Conservation (phyloP, 1,140 invertebrate species). For the Lordiphosa clarofinis region DNA sequence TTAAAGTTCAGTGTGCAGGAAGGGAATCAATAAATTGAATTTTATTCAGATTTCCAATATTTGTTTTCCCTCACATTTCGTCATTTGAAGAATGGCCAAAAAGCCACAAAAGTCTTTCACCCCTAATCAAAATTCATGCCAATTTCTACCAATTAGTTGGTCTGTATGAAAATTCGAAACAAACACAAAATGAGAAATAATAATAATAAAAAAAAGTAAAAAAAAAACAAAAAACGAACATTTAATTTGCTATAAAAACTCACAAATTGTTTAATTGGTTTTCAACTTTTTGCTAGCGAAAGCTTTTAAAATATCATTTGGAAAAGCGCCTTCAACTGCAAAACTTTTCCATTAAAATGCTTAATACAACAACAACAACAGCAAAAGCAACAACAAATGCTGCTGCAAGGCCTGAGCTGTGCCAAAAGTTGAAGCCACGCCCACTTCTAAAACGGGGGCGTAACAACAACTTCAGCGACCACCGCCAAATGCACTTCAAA, state of each 20-base stretch:
- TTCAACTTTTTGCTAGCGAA: slow-evolving; percentile 41
- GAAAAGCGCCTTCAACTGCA: slow-evolving; percentile 69
- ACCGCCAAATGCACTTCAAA: slow-evolving; percentile 73
- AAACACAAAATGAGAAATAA: slow-evolving; percentile 13
- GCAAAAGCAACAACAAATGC: slow-evolving; percentile 8
- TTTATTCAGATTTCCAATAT: no score
- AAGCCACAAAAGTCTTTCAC: no score
- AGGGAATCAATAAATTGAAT: no score
- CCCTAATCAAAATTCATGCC: no score
- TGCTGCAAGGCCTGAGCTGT: slow-evolving; percentile 13
- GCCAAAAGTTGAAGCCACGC: slow-evolving; percentile 55
- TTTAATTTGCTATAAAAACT: slow-evolving; percentile 31
- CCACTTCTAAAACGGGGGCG: slow-evolving; percentile 56
- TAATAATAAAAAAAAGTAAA: no score
- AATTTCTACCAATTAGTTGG: not conserved
- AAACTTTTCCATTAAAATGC: slow-evolving; percentile 77
- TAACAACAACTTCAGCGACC: slow-evolving; percentile 40
- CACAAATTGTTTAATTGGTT: slow-evolving; percentile 52
- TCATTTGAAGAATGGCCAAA: no score
- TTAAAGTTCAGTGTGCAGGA: no score
- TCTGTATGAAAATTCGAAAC: not conserved
- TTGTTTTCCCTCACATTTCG: no score
- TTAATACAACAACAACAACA: slow-evolving; percentile 41
- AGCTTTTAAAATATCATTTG: slow-evolving; percentile 74
- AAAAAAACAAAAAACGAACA: not conserved